Base-by-base conservation (phyloP, 1,140 invertebrate species). In the Brachionus asplanchnoidis region DNA sequence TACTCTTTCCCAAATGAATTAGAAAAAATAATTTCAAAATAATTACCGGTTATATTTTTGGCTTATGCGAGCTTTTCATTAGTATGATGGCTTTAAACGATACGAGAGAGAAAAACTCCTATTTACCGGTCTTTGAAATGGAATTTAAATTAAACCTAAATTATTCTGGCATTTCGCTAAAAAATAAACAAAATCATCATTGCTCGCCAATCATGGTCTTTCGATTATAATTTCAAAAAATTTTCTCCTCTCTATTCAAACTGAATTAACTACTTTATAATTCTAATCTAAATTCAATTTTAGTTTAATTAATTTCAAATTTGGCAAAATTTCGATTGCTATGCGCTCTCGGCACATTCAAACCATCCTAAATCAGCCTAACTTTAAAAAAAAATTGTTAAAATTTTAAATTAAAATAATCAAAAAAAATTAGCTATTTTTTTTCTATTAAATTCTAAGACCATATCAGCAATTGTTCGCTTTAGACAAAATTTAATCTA, bases 51-150 rank as follows among this genome's bases (percentile, higher is more conserved):
- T 68, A 32, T 68, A 14, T 65, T n/a, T 68, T 68, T 40, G 28
- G 32, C 23, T 68, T 68, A 68, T 11, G 28, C n/a, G 53, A 20
- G 53, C 53, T 3, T 60, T 60, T 60, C 20, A 60, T 60, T 60
- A 20, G 53, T 26, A 20, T 60, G 53, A 60, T 60, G 53, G 53
- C 53, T 23, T 53, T 17, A 23, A 68, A 68, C 32, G 66, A 68
- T 32, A 68, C 66, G 32, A 40, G n/a, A 65, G 9, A 32, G 26
- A 68, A 23, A 32, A 32, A 40, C 26, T 32, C 11, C n/a, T 68
- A 32, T 68, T 68, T 68, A 68, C 66, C 66, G 66, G 66, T 68
- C 20, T 68, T 68, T 68, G 66, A 68, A 68, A 68, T 68, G 66
- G 66, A 68, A 68, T 68, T 68, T 32, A 68, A 68, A 68, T 68